Percentiles rank a stretch among this genome's conserved stretches.
Evolutionary conservation across 2,888 invertebrate species (phyloP).

Genomic region (Lordiphosa fenestrarum): DNA sequence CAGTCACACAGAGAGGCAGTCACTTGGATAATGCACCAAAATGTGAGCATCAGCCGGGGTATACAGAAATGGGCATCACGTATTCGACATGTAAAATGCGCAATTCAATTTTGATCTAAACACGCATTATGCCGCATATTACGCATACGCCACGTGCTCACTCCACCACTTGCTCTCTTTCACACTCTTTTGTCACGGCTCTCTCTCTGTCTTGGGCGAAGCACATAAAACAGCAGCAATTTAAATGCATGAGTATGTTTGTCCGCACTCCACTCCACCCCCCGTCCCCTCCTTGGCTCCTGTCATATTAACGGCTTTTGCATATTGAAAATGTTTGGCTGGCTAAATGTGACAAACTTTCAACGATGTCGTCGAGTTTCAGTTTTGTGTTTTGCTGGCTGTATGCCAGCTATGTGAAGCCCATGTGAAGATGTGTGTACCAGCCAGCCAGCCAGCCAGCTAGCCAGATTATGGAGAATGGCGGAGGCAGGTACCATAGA

Average conservation of each 20-base stretch:
- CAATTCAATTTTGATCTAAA: conserved; percentile 71
- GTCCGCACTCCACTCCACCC: background rate
- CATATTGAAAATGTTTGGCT: conserved; percentile 70
- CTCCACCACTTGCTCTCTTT: background rate
- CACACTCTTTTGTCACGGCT: background rate
- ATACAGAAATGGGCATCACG: conserved; percentile 51
- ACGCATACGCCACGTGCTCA: conserved; percentile 61
- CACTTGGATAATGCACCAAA: conserved; percentile 56
- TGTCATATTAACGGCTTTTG: conserved; percentile 68
- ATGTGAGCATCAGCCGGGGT: conserved; percentile 4
- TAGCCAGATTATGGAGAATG: conserved; percentile 20
- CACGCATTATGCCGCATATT: conserved; percentile 73
- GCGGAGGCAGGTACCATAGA: conserved; percentile 18
- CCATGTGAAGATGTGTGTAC: conserved; percentile 12
- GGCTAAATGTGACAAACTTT: conserved; percentile 70
- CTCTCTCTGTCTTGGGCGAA: background rate
- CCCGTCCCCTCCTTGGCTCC: conserved; percentile 7
- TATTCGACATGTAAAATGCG: conserved; percentile 67
- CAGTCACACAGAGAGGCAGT: conserved; percentile 20
- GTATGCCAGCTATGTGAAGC: conserved; percentile 43
- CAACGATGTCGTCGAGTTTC: conserved; percentile 50
- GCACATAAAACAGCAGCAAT: conserved; percentile 45
- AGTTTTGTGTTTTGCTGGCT: conserved; percentile 47
- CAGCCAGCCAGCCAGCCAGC: conserved; percentile 7
- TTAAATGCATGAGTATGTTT: conserved; percentile 36